A percentile compares a stretch with the other conserved stretches of the same genome.
Conservation (phyloP, 2,888 invertebrate genomes). For the Scaptomyza polygonia region DNA sequence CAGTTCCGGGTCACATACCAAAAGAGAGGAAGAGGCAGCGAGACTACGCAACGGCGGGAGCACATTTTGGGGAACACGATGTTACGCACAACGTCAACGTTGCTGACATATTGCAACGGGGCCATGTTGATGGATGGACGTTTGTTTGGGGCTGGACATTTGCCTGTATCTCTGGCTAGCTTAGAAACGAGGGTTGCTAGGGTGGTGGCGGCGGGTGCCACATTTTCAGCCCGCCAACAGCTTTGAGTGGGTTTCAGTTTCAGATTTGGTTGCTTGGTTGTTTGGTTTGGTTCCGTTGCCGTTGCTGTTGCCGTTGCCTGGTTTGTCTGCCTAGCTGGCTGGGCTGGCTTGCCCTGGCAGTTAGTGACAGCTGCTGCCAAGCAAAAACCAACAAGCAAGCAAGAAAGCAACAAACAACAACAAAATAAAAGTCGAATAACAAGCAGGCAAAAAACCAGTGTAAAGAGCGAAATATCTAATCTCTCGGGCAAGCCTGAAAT, state of each 20-base stretch:
- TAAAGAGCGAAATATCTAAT: constrained; percentile 52
- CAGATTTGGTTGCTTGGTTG: constrained; percentile 35
- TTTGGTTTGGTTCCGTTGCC: constrained; percentile 28
- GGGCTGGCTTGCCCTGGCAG: constrained; percentile 55
- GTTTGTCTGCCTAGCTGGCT: constrained; percentile 24
- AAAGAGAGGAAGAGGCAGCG: background rate
- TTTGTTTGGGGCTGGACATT: constrained; percentile 62
- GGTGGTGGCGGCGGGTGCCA: constrained; percentile 11
- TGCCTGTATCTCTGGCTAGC: constrained; percentile 28
- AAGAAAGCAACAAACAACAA: background rate
- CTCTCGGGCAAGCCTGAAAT: constrained; percentile 36
- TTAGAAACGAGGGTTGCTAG: background rate
- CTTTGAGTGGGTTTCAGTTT: constrained; percentile 34
- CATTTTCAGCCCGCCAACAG: constrained; percentile 38
- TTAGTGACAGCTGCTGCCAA: constrained; percentile 73
- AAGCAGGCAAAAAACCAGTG: constrained; percentile 7
- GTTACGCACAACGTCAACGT: constrained; percentile 38
- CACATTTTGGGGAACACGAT: background rate
- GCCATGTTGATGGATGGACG: constrained; percentile 69
- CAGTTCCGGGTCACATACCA: constrained; percentile 13
- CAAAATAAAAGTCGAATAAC: constrained; percentile 22
- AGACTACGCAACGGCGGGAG: constrained; percentile 1
- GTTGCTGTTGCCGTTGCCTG: constrained; percentile 5
- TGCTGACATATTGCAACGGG: constrained; percentile 71
- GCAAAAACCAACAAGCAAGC: constrained; percentile 13